Conservation (phyloP, 2,888 invertebrate species). For the Selenia dentaria region DNA sequence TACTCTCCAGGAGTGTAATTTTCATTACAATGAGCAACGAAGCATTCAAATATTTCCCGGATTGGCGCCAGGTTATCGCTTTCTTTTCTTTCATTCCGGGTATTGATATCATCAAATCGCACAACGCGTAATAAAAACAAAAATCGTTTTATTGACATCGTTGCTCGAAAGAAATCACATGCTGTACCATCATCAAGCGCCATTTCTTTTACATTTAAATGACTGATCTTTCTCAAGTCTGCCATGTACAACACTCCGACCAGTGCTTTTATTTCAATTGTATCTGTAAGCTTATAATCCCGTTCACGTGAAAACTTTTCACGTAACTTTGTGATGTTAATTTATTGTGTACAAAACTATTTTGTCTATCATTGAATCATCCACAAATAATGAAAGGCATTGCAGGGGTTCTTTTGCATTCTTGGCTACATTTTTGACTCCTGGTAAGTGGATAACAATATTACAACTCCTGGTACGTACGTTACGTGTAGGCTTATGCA, state of each 20-base stretch:
- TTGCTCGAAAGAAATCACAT: slow-evolving; percentile 7
- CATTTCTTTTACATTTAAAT: slow-evolving; percentile 19
- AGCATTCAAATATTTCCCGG: no score
- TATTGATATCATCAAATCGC: slow-evolving; percentile 22
- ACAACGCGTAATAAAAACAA: slow-evolving; percentile 10
- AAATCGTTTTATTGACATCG: slow-evolving; percentile 3
- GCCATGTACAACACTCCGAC: slow-evolving; percentile 18
- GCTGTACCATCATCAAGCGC: slow-evolving; percentile 18
- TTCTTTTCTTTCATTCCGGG: no score
- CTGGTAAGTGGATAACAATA: neutral
- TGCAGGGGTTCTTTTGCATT: neutral
- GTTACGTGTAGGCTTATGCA: neutral
- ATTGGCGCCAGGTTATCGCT: no score
- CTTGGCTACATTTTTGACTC: slow-evolving; percentile 1
- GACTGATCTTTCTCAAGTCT: slow-evolving; percentile 20
- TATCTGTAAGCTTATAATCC: slow-evolving; percentile 16
- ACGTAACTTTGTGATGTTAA: neutral
- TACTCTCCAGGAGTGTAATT: no score
- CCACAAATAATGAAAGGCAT: neutral
- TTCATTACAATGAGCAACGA: no score
- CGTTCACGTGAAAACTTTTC: slow-evolving; percentile 11
- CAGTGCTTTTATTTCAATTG: slow-evolving; percentile 17
- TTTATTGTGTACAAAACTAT: neutral
- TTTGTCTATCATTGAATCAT: neutral
- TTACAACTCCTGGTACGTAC: neutral